Conservation (phyloP, 2,888 invertebrate genomes). For the Marronus borbonicus region DNA sequence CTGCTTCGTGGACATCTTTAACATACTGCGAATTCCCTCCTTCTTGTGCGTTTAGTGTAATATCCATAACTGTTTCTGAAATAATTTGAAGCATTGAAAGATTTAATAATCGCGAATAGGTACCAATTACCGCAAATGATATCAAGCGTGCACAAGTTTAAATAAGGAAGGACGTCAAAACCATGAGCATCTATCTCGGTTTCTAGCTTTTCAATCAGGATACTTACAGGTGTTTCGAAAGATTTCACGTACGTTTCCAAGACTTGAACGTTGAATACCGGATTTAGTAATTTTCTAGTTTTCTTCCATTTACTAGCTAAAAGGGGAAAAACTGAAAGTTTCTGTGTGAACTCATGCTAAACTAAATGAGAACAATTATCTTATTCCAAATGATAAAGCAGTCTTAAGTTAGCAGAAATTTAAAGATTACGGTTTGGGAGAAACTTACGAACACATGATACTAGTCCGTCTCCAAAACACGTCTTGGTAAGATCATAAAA, state of each 20-base stretch:
- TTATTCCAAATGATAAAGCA: conserved; percentile 69
- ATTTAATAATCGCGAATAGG: too few species aligned
- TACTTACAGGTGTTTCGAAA: conserved; percentile 76
- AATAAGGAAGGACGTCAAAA: conserved; percentile 75
- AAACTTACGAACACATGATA: conserved; percentile 58
- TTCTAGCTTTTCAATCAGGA: conserved; percentile 73
- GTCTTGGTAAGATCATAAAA: conserved; percentile 58
- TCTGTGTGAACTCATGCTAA: too few species aligned
- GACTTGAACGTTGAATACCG: conserved; percentile 83
- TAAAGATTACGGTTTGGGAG: not conserved
- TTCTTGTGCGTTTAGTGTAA: conserved; percentile 80
- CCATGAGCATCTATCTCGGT: conserved; percentile 64
- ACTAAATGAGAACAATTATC: conserved; percentile 61
- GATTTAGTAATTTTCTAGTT: conserved; percentile 80
- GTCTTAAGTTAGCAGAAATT: not conserved
- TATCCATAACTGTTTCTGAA: conserved; percentile 83
- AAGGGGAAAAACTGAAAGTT: not conserved
- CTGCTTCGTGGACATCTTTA: conserved; percentile 75
- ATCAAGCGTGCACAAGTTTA: conserved; percentile 75
- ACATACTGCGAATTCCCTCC: conserved; percentile 81
- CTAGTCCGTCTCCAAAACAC: conserved; percentile 60
- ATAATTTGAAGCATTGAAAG: too few species aligned
- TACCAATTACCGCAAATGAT: conserved; percentile 73
- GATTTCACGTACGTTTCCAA: conserved; percentile 80
- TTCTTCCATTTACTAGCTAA: conserved; percentile 74